These are phyloP conservation scores for Catamblyrhynchus diadema DNA, from an alignment of 2,797 vertebrate species.

Conservation along the genomic window DNA sequence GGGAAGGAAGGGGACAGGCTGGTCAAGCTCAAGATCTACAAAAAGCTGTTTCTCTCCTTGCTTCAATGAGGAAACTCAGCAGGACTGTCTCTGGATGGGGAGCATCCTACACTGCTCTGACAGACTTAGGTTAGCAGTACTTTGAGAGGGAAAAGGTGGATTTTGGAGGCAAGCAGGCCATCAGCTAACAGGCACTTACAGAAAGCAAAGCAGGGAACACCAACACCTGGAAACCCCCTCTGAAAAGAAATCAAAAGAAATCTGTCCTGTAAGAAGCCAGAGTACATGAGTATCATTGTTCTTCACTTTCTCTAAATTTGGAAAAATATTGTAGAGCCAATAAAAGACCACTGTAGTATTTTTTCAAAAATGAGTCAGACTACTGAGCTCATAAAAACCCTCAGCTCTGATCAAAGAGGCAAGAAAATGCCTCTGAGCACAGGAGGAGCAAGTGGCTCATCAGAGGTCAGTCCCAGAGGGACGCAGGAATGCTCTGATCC, in stretches of 20 bases:
- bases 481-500: not conserved
- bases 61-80: not conserved
- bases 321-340: not conserved
- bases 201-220: not conserved
- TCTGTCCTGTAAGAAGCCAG: not conserved
- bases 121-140: not conserved
- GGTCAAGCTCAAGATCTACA: not conserved
- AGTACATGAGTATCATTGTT: fast-evolving
- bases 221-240: not conserved
- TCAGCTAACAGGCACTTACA: not conserved
- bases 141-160: not conserved
- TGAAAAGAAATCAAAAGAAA: not conserved
- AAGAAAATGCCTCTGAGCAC: not conserved
- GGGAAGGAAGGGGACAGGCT: not conserved
- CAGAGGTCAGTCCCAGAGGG: not conserved
- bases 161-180: not conserved
- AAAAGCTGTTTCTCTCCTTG: not conserved
- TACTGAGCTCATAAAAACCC: not conserved
- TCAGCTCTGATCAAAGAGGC: not conserved
- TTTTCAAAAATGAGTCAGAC: not conserved
- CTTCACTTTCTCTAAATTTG: fast-evolving
- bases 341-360: not conserved
- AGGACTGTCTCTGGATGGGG: not conserved
- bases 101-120: not conserved
- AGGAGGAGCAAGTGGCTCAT: not conserved